phyloP scores from a whole-genome alignment of 2,113 vertebrate genomes.

The Diphyllodes magnificus region DNA sequence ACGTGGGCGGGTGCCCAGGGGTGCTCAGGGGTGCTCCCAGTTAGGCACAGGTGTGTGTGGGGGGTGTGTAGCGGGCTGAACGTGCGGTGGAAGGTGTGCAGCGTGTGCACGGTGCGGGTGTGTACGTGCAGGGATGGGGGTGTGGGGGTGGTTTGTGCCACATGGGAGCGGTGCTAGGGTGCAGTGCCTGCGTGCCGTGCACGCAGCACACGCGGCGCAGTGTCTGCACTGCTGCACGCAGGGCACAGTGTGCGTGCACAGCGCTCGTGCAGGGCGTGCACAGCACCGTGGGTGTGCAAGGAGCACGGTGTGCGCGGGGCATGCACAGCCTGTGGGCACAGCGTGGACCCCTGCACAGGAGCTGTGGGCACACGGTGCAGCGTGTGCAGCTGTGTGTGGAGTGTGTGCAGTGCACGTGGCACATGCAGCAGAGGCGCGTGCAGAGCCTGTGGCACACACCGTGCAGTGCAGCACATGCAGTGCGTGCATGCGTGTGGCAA shows the following conservation, averaged over 20 bases:
- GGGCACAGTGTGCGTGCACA: not conserved
- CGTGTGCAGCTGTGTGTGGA: rapidly evolving
- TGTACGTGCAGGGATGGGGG: rapidly evolving
- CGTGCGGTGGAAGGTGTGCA: rapidly evolving
- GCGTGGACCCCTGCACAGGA: not conserved
- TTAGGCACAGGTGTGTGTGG: not conserved
- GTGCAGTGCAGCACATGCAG: not conserved
- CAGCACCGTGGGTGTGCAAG: rapidly evolving
- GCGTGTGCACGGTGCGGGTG: rapidly evolving
- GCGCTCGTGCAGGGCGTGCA: rapidly evolving
- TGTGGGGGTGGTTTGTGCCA: not conserved
- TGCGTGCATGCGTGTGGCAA: not conserved
- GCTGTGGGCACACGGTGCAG: rapidly evolving
- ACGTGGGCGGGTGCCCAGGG: not conserved
- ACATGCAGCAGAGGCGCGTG: rapidly evolving
- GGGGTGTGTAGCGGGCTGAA: rapidly evolving
- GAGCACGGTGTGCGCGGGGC: rapidly evolving
- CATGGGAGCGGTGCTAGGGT: rapidly evolving
- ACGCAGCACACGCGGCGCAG: rapidly evolving
- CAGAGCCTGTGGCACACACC: not conserved
- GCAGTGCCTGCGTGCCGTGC: rapidly evolving
- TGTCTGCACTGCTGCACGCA: rapidly evolving
- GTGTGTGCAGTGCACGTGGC: rapidly evolving
- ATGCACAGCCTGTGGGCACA: rapidly evolving
- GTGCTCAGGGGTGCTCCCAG: not conserved